Conservation (phyloP, 1,140 invertebrate species). For the Mycetomoellerius zeteki region DNA sequence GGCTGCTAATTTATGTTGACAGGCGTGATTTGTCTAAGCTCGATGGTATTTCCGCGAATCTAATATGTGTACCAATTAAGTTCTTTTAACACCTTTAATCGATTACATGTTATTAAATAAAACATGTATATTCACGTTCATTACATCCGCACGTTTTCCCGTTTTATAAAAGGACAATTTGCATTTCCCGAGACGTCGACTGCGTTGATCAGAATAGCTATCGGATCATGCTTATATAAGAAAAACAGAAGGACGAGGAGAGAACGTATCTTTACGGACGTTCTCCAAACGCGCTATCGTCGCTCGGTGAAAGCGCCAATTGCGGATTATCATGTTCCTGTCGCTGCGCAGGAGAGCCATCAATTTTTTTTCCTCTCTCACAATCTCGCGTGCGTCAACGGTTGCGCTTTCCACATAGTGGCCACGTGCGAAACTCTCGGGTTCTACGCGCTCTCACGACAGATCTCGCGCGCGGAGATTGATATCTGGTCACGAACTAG, state of each 20-base stretch:
- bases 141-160: background rate
- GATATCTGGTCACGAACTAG: conserved; percentile 60
- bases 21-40: conserved; percentile 33
- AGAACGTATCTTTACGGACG: conserved; percentile 24
- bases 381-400: conserved; percentile 65
- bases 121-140: background rate
- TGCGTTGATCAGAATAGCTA: background rate
- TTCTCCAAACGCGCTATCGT: conserved; percentile 44
- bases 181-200: background rate
- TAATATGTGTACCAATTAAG: conserved; percentile 17
- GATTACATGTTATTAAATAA: conserved; percentile 5
- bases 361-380: conserved; percentile 47
- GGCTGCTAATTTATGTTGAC: conserved; percentile 37
- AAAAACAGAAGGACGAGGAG: background rate
- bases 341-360: conserved; percentile 45
- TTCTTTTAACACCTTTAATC: conserved; percentile 21
- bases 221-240: conserved; percentile 31
- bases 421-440: conserved; percentile 64
- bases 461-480: conserved; percentile 64
- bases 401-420: conserved; percentile 56
- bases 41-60: conserved; percentile 4
- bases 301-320: conserved; percentile 57
- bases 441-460: conserved; percentile 43
- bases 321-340: conserved; percentile 60
- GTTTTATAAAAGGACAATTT: conserved; percentile 11